A percentile compares a stretch with the other conserved stretches of the same genome.
These are phyloP conservation scores for Crocuta crocuta DNA, from an alignment of 2,113 vertebrate species.

Conservation along the genomic window DNA sequence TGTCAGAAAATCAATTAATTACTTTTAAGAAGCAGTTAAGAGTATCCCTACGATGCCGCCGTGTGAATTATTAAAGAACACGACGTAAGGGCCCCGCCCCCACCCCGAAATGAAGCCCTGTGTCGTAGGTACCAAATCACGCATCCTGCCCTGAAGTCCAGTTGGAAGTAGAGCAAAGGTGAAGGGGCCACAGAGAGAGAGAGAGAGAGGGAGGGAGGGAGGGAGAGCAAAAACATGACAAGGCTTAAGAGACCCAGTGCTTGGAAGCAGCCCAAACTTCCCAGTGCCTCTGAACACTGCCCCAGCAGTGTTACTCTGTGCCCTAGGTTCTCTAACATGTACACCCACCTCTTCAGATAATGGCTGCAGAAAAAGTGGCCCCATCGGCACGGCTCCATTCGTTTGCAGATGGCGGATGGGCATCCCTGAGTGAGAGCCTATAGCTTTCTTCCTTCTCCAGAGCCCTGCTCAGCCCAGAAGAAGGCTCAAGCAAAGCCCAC, in stretches of 20 bases:
- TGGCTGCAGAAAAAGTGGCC: rapidly evolving
- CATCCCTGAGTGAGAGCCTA: not conserved
- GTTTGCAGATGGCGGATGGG: rapidly evolving
- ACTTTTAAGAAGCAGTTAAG: slow-evolving; percentile 98
- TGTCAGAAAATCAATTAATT: slow-evolving; percentile 99
- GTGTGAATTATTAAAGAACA: slow-evolving; percentile 97
- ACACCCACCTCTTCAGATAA: not conserved
- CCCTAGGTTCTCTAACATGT: rapidly evolving
- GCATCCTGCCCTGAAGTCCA: slow-evolving; percentile 81
- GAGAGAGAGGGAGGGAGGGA: not conserved
- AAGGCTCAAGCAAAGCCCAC: not conserved
- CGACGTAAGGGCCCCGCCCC: slow-evolving; percentile 75
- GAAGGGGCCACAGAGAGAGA: slow-evolving; percentile 44
- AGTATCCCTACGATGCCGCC: slow-evolving; percentile 92
- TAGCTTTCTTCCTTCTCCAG: not conserved
- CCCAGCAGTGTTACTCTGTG: rapidly evolving
- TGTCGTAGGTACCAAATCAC: slow-evolving; percentile 77
- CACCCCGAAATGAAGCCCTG: slow-evolving; percentile 73
- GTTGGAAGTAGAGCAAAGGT: slow-evolving; percentile 73
- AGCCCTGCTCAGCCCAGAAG: not conserved
- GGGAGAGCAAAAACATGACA: not conserved
- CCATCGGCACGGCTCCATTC: rapidly evolving
- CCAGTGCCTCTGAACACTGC: rapidly evolving
- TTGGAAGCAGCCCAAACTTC: not conserved
- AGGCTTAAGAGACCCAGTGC: not conserved